These are phyloP conservation scores for Cuculus canorus DNA, from an alignment of 2,797 vertebrate genomes.

Conservation along the genomic window DNA sequence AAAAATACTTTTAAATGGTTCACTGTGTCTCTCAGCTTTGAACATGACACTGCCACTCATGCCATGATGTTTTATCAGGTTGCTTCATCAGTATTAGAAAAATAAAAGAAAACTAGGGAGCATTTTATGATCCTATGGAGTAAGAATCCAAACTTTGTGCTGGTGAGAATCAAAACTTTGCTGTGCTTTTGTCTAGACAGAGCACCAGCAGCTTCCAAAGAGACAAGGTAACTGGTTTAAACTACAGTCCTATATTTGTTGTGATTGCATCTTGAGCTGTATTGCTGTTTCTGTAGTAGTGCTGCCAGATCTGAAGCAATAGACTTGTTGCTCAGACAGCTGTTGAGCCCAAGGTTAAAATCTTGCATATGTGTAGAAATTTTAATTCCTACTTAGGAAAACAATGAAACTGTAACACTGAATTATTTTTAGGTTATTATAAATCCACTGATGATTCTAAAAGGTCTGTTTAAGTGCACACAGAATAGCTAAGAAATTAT, in stretches of 20 bases:
- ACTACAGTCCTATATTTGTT: neutral
- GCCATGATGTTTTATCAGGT: neutral
- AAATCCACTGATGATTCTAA: neutral
- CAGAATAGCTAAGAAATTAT: too few relatives aligned
- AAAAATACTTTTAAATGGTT: neutral
- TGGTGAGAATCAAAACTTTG: neutral
- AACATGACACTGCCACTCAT: accelerated
- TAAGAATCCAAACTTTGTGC: neutral
- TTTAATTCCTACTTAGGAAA: neutral
- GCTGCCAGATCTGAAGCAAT: too few relatives aligned
- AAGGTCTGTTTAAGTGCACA: accelerated
- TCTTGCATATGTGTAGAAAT: neutral
- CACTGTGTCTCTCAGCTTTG: neutral
- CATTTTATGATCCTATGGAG: neutral
- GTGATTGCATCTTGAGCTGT: too few relatives aligned
- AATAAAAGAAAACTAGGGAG: neutral
- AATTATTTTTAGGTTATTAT: neutral
- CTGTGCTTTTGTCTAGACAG: accelerated
- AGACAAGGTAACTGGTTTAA: too few relatives aligned
- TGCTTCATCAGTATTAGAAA: neutral
- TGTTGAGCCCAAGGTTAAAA: neutral
- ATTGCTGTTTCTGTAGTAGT: too few relatives aligned
- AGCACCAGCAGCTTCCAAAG: neutral
- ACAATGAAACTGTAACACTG: neutral
- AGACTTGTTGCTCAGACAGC: neutral